Conservation (phyloP, 2,888 invertebrate genomes). For the Coecobrya sp. region DNA sequence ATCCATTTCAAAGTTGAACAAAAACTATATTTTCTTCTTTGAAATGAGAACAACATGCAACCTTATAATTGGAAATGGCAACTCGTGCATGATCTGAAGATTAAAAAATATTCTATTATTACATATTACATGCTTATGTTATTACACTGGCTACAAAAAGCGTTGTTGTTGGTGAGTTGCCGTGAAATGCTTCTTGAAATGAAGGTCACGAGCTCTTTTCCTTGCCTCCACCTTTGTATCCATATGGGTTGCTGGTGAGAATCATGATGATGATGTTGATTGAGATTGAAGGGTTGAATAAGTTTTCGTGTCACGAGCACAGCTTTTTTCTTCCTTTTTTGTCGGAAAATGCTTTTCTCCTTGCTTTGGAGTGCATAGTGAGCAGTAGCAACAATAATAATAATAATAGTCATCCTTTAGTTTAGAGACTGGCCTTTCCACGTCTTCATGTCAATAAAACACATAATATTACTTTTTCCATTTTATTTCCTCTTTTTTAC, state of each 20-base stretch:
- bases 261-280: background rate
- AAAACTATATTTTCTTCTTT: background rate
- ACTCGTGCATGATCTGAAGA: background rate
- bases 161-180: background rate
- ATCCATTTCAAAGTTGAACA: background rate
- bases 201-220: constrained; percentile 24
- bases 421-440: background rate
- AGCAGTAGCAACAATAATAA: background rate
- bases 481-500: background rate
- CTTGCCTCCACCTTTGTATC: background rate
- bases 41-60: constrained; percentile 3
- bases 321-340: background rate
- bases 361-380: background rate
- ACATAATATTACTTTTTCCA: background rate
- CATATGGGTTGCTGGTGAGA: background rate
- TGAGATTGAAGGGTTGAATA: background rate
- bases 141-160: background rate
- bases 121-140: background rate
- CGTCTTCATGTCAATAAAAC: background rate
- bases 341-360: background rate
- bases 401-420: background rate
- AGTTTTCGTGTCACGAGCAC: background rate
- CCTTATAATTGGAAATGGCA: constrained; percentile 18
- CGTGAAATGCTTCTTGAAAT: constrained; percentile 17
- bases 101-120: background rate